A percentile compares a stretch with the other conserved stretches of the same genome.
phyloP scores from a whole-genome alignment of 2,113 vertebrate species.

The Copsychus sechellarum region DNA sequence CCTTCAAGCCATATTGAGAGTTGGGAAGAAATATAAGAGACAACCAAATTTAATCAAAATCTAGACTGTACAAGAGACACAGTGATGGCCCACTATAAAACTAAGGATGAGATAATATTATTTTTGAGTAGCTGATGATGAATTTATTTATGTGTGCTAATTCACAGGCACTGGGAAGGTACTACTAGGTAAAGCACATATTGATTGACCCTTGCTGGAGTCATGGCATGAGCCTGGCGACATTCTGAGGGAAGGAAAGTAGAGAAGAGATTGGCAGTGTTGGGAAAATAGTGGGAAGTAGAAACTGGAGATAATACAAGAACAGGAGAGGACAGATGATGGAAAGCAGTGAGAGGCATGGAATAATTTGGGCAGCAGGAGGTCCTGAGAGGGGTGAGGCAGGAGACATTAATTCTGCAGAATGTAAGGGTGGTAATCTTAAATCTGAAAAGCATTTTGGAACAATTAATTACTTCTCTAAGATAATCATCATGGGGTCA shows the following conservation, averaged over 20 bases:
- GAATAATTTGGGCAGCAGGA: background rate
- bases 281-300: background rate
- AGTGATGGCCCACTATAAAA: background rate
- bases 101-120: background rate
- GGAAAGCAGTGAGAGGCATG: background rate
- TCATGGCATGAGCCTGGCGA: rapidly evolving
- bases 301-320: background rate
- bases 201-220: background rate
- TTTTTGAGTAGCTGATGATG: background rate
- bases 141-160: background rate
- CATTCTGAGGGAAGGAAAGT: background rate
- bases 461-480: background rate
- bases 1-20: background rate
- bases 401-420: background rate
- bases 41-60: background rate
- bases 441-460: background rate
- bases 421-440: background rate
- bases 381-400: background rate
- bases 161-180: background rate
- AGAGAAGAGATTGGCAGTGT: background rate
- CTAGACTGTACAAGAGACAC: background rate
- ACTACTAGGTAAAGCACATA: background rate
- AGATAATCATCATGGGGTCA: background rate
- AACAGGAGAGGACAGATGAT: background rate
- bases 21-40: background rate